Percentiles rank a stretch among this genome's conserved stretches.
Evolutionary conservation across 2,888 invertebrate genomes (phyloP).

Genomic region (Idaea straminata): DNA sequence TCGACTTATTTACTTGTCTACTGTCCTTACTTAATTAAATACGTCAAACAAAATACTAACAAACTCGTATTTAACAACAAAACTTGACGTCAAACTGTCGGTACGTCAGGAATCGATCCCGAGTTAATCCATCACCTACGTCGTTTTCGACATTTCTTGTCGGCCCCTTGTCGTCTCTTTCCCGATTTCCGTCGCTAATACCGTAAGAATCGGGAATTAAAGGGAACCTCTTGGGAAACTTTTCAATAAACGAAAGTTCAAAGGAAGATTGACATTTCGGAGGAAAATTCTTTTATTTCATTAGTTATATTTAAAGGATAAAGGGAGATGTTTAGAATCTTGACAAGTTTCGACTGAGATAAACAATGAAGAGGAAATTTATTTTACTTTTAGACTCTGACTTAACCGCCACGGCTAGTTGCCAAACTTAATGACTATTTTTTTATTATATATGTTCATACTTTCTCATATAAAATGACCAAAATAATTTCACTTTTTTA

Average conservation of each 20-base stretch:
- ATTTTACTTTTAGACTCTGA: conserved; percentile 6
- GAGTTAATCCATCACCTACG: conserved; percentile 23
- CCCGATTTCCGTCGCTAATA: conserved; percentile 15
- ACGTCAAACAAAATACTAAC: background rate
- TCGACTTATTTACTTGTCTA: background rate
- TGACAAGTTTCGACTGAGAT: background rate
- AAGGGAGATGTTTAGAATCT: background rate
- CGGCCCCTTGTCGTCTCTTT: conserved; percentile 11
- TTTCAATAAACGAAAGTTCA: conserved; percentile 8
- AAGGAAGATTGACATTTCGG: conserved; percentile 6
- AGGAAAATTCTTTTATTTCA: conserved; percentile 3
- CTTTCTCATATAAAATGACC: too few species aligned
- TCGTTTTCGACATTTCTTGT: conserved; percentile 13
- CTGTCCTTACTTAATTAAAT: background rate
- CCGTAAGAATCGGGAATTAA: conserved; percentile 12
- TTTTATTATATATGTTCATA: too few species aligned
- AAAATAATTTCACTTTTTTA: too few species aligned
- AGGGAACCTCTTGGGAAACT: conserved; percentile 7
- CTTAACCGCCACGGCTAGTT: too few species aligned
- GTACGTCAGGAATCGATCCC: conserved; percentile 14
- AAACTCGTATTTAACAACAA: background rate
- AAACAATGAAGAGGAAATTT: background rate
- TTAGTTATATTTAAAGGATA: conserved; percentile 1
- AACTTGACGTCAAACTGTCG: conserved; percentile 11
- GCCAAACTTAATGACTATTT: too few species aligned